A percentile compares a stretch with the other conserved stretches of the same genome.
phyloP scores from a whole-genome alignment of 1,140 invertebrate species.

The Zaprionus camerounensis region DNA sequence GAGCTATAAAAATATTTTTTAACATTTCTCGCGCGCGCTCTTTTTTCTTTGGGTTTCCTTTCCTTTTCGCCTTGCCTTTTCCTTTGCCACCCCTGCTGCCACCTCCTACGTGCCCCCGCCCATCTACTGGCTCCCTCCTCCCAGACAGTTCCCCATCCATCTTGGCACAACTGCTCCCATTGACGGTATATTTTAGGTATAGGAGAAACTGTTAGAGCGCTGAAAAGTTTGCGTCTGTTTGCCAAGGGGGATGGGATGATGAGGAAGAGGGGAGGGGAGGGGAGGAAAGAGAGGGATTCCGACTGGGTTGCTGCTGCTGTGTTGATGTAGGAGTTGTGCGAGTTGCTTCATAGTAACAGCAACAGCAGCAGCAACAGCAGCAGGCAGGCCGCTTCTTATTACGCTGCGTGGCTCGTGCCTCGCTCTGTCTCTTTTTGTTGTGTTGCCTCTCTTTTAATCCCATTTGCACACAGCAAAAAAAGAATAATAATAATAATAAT shows the following conservation, averaged over 20 bases:
- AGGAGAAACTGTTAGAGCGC: slow-evolving; percentile 56
- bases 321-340: slow-evolving; percentile 20
- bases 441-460: slow-evolving; percentile 36
- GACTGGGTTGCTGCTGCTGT: slow-evolving; percentile 34
- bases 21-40: slow-evolving; percentile 69
- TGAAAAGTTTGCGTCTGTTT: slow-evolving; percentile 57
- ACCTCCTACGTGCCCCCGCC: too few relatives aligned
- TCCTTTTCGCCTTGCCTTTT: slow-evolving; percentile 38
- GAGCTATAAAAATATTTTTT: slow-evolving; percentile 81
- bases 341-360: slow-evolving; percentile 37
- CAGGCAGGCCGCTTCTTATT: slow-evolving; percentile 26
- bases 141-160: neutral
- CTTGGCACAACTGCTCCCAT: slow-evolving; percentile 11
- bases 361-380: slow-evolving; percentile 19
- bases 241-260: slow-evolving; percentile 10
- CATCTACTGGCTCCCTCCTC: too few relatives aligned
- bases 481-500: slow-evolving; percentile 66
- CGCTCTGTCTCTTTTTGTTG: slow-evolving; percentile 5
- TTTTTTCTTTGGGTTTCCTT: slow-evolving; percentile 68
- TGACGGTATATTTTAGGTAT: slow-evolving; percentile 45
- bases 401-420: slow-evolving; percentile 16
- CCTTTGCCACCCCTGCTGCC: neutral
- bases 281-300: neutral
- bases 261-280: too few relatives aligned
- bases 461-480: slow-evolving; percentile 40